These are phyloP conservation scores for Tachyglossus aculeatus DNA, from an alignment of 2,797 vertebrate genomes.

Conservation along the genomic window DNA sequence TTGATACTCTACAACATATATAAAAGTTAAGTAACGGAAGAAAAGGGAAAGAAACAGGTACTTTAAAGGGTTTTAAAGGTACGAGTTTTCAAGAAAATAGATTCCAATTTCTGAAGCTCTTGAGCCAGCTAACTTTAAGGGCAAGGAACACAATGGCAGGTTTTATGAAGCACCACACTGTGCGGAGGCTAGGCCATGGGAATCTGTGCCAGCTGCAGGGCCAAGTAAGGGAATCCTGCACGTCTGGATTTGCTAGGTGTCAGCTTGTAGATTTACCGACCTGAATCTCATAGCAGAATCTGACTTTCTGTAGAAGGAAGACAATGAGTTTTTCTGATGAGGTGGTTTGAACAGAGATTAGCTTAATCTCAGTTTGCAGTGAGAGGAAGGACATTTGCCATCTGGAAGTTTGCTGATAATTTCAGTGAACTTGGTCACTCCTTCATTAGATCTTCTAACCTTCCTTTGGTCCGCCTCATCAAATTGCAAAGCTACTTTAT, in stretches of 20 bases:
- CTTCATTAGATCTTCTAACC: background rate
- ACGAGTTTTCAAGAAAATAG: constrained; percentile 40
- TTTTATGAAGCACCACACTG: constrained; percentile 18
- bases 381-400: background rate
- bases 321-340: constrained; percentile 6
- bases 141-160: constrained; percentile 20
- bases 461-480: background rate
- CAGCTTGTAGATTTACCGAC: background rate
- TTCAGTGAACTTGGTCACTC: background rate
- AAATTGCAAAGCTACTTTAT: background rate
- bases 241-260: constrained; percentile 18
- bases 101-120: background rate
- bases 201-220: constrained; percentile 15
- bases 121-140: constrained; percentile 37
- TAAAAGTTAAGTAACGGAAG: too few species aligned
- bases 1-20: too few species aligned
- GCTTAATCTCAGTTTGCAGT: background rate
- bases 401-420: background rate
- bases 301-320: constrained; percentile 1
- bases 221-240: constrained; percentile 26
- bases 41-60: too few species aligned
- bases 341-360: background rate
- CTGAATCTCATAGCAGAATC: background rate
- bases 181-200: background rate
- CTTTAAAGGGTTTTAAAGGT: too few species aligned